Base-by-base conservation (phyloP, 2,888 invertebrate genomes). In the Torymus auratus region DNA sequence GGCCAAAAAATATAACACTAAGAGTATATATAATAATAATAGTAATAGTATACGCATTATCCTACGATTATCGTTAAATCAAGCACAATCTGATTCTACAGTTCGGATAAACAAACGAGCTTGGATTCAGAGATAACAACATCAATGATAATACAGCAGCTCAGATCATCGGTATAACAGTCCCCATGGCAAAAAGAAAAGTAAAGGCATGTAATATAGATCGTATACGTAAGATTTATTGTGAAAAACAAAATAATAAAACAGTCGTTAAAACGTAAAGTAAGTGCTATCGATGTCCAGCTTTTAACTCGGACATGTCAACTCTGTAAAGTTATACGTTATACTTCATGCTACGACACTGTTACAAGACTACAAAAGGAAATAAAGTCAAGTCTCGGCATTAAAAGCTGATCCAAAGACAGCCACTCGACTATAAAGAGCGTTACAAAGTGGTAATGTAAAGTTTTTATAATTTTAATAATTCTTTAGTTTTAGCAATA, bases 81-180 rank as follows among this genome's bases (percentile, higher is more conserved):
- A 77, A 69, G 77, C 70, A 71, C 71, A 41, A 77, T 69, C 50
- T 58, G 28, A 67, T 55, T 52, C 55, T 53, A 67, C 23, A 28
- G 14, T 55, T 56, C 61, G 71, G 55, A 71, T 61, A 64, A 78
- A 80, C 64, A 78, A 71, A 52, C 70, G 70, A 78, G 71, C 78
- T 71, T 78, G 71, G 75, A 60, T 68, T 67, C 15, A 55, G 52
- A 70, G 65, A 70, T 65, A 80, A 72, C 62, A 76, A 71, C 71
- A 76, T 76, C 23, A 72, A 76, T 14, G 62, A 67, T 56, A 41
- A 41, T 41, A 41, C 41, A 60, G 53, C 58, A 77, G 58, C 52
- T 41, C 20, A 65, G 60, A 53, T 65, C 52, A 65, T 62, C 41
- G 68, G 52, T 28, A 73, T 14, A 64, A 58, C 28, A 41, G 7